Conservation (phyloP, 2,797 vertebrate species). For the Phyllotis vaccarum region DNA sequence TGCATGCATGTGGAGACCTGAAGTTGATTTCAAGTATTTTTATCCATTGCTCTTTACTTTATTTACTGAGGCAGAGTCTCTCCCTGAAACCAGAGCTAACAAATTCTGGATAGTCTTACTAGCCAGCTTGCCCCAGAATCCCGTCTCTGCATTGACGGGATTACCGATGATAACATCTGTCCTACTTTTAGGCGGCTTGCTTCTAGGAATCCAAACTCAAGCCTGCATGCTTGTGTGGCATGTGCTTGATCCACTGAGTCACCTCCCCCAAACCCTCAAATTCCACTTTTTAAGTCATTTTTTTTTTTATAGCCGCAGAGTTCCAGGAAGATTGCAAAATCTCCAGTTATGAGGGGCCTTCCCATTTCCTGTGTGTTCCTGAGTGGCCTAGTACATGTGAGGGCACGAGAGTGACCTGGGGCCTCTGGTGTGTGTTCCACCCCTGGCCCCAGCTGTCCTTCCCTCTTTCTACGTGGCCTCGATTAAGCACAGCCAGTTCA, state of each 20-base stretch:
- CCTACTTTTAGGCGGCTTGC: not conserved
- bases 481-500: not conserved
- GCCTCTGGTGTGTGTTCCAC: not conserved
- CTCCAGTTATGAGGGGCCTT: not conserved
- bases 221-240: no score
- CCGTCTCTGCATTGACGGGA: not conserved
- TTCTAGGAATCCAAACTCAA: not conserved
- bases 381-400: not conserved
- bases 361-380: not conserved
- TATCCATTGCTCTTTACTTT: not conserved
- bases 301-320: fast-evolving
- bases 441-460: not conserved
- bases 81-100: not conserved
- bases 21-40: not conserved
- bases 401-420: not conserved
- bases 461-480: not conserved
- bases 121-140: not conserved
- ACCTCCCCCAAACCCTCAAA: not conserved
- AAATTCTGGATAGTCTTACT: not conserved
- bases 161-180: not conserved
- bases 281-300: not conserved
- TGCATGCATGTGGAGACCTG: no score
- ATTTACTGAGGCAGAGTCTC: not conserved
- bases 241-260: not conserved
- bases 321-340: not conserved